These are phyloP conservation scores for Platyrinchus mystaceus DNA, from an alignment of 2,797 vertebrate genomes.

Conservation along the genomic window DNA sequence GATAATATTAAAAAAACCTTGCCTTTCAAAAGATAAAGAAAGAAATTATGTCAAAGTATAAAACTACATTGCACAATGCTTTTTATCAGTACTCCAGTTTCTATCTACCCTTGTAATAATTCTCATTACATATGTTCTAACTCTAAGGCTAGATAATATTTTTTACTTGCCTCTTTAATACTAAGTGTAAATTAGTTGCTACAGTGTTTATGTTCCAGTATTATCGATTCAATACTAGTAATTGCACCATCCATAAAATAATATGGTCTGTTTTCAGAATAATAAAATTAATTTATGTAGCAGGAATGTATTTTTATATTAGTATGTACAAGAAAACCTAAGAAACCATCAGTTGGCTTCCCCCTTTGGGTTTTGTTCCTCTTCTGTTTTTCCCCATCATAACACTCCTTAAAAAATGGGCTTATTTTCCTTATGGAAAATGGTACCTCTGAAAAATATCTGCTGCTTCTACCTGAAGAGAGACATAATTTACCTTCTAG, in stretches of 20 bases:
- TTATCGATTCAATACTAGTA: conserved; percentile 21
- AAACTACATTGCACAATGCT: not conserved
- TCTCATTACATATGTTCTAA: not conserved
- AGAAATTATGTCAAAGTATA: not conserved
- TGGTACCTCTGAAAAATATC: not conserved
- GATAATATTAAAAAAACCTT: not conserved
- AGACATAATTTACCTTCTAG: not conserved
- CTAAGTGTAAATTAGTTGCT: conserved; percentile 22
- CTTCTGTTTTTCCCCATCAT: not conserved
- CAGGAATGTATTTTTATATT: not conserved
- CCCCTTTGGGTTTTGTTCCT: not conserved
- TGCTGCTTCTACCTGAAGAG: not conserved
- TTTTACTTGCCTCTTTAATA: not conserved
- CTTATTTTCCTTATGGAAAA: not conserved
- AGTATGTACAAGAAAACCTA: not conserved
- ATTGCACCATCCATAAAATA: conserved; percentile 39
- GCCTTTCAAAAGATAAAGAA: not conserved
- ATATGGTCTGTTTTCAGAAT: not conserved
- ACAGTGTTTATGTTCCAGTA: conserved; percentile 12
- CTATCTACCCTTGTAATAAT: not conserved
- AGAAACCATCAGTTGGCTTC: not conserved
- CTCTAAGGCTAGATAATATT: not conserved
- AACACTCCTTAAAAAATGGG: not conserved
- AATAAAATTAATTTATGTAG: conserved; percentile 9
- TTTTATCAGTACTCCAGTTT: not conserved